Percentiles rank a stretch among this genome's conserved stretches.
Evolutionary conservation across 2,113 vertebrate genomes (phyloP).

Genomic region (Candoia aspera): DNA sequence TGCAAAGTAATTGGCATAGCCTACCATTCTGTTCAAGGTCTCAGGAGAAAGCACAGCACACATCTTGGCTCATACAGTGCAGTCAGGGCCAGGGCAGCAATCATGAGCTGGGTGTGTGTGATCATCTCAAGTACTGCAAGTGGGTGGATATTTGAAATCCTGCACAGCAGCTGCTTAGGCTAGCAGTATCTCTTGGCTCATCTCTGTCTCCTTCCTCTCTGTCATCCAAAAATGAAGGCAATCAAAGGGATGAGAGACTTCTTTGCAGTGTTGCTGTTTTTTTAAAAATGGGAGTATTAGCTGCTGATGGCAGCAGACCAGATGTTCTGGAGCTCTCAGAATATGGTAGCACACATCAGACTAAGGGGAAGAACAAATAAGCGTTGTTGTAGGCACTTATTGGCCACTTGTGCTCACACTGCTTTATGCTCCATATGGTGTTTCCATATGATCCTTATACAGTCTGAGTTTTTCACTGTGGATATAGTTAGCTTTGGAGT

Average conservation of each 20-base stretch:
- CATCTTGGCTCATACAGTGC: not conserved
- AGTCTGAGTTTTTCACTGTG: not conserved
- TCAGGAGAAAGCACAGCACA: not conserved
- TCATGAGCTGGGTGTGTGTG: not conserved
- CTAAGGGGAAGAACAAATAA: not conserved
- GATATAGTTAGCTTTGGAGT: not conserved
- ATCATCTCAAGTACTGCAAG: not conserved
- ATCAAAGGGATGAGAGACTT: not conserved
- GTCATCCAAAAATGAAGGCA: not conserved
- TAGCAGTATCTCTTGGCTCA: not conserved
- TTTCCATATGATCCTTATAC: not conserved
- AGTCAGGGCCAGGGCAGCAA: not conserved
- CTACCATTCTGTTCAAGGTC: not conserved
- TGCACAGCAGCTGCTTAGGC: not conserved
- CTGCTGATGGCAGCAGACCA: not conserved
- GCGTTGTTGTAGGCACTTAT: not conserved
- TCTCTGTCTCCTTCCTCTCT: not conserved
- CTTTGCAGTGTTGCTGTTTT: constrained; percentile 29
- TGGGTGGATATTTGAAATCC: not conserved
- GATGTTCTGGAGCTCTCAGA: not conserved
- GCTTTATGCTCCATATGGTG: not conserved
- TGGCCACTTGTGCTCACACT: not conserved
- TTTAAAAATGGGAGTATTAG: not conserved
- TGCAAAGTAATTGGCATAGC: not conserved
- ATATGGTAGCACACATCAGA: no score